Evolutionary conservation across 1,140 invertebrate species (phyloP).

Genomic region (Trichonephila clavata): DNA sequence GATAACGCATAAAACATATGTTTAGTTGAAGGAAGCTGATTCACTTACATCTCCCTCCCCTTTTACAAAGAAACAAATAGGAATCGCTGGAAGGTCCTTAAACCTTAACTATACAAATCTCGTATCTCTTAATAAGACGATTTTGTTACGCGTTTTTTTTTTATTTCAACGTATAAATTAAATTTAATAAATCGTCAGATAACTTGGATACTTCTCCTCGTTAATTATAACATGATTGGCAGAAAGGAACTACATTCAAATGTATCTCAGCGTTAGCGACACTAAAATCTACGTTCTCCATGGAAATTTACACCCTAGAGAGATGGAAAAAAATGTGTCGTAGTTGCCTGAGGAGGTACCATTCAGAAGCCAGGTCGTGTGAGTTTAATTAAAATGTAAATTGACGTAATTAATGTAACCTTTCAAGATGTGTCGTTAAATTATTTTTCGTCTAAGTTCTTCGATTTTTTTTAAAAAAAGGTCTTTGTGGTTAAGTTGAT

Average conservation of each 20-base stretch:
- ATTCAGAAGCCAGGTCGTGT: not conserved
- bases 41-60: no score
- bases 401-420: constrained; percentile 57
- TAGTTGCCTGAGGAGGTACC: not conserved
- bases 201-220: not conserved
- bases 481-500: not conserved
- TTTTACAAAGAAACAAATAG: not conserved
- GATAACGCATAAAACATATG: not conserved
- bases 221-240: not conserved
- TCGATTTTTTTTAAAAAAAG: not conserved
- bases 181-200: not conserved
- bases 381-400: constrained; percentile 57
- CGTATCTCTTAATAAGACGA: not conserved
- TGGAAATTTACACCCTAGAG: not conserved
- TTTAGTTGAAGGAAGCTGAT: not conserved
- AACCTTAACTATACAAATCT: not conserved
- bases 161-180: not conserved
- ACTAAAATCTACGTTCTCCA: not conserved
- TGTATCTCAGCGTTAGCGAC: not conserved
- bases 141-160: not conserved
- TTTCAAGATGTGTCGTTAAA: constrained; percentile 35
- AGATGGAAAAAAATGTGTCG: not conserved
- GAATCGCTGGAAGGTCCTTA: not conserved
- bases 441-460: not conserved
- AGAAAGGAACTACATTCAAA: not conserved